These are phyloP conservation scores for Xanthia togata DNA, from an alignment of 2,888 invertebrate genomes.

Conservation along the genomic window DNA sequence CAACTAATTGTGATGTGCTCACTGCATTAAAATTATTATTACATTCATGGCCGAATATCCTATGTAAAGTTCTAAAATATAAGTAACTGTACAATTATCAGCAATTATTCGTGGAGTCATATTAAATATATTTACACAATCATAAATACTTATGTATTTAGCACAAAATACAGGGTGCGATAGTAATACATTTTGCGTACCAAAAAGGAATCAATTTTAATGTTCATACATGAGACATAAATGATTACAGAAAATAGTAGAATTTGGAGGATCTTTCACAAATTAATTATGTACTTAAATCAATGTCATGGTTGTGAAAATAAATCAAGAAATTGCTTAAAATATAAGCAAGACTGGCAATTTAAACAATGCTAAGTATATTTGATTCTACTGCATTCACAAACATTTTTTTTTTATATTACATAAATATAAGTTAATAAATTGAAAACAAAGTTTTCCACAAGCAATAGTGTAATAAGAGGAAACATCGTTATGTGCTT, in stretches of 20 bases:
- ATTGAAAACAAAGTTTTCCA: not conserved
- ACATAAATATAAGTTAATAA: not conserved
- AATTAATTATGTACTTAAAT: constrained; percentile 57
- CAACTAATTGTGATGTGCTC: constrained; percentile 83
- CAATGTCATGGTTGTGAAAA: constrained; percentile 71
- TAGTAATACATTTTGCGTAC: constrained; percentile 41
- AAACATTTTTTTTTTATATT: no score
- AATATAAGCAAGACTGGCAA: constrained; percentile 15
- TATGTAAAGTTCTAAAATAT: constrained; percentile 80
- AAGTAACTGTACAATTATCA: constrained; percentile 85
- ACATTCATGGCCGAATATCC: constrained; percentile 84
- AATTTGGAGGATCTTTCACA: constrained; percentile 31
- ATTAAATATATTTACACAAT: constrained; percentile 85
- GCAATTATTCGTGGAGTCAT: constrained; percentile 78
- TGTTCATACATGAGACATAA: constrained; percentile 16
- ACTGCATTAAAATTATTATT: constrained; percentile 77
- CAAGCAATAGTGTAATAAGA: not conserved
- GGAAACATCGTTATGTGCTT: not conserved
- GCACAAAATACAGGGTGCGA: constrained; percentile 27
- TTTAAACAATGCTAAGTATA: not conserved
- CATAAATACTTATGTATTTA: constrained; percentile 69
- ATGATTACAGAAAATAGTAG: constrained; percentile 16
- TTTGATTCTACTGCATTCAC: constrained; percentile 29
- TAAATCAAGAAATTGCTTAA: constrained; percentile 36
- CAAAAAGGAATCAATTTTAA: constrained; percentile 18